phyloP scores from a whole-genome alignment of 2,888 invertebrate species.

The Rotaria sp. region DNA sequence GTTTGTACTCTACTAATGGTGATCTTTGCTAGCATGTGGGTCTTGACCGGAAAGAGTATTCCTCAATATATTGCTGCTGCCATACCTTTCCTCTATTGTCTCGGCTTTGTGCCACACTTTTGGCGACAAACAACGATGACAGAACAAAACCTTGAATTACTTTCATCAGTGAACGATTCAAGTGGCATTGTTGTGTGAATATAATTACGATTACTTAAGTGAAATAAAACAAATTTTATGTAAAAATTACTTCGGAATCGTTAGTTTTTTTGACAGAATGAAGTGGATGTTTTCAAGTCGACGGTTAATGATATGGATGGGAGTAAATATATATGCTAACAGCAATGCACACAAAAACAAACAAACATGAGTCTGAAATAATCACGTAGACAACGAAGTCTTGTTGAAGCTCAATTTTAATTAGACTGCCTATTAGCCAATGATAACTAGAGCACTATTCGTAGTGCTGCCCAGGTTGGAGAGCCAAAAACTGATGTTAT shows the following conservation, averaged over 20 bases:
- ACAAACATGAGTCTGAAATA: too few species aligned
- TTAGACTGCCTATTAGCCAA: background rate
- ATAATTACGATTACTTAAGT: too few species aligned
- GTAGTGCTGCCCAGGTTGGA: background rate
- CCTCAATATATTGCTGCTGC: background rate
- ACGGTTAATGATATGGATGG: too few species aligned
- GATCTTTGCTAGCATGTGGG: background rate
- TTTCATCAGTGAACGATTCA: background rate
- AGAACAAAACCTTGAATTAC: background rate
- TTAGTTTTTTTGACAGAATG: too few species aligned
- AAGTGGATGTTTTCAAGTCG: too few species aligned
- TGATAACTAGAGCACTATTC: background rate
- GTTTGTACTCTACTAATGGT: background rate
- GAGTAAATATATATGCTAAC: too few species aligned
- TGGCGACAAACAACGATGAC: background rate
- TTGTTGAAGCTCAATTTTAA: background rate
- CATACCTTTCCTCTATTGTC: background rate
- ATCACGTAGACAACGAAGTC: too few species aligned
- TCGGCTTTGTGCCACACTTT: background rate
- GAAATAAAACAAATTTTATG: too few species aligned
- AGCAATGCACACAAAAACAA: too few species aligned
- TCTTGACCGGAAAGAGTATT: background rate
- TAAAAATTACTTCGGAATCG: too few species aligned
- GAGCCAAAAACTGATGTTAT: background rate
- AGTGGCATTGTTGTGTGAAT: background rate